Base-by-base conservation (phyloP, 2,888 invertebrate species). In the Punctoribates punctum region DNA sequence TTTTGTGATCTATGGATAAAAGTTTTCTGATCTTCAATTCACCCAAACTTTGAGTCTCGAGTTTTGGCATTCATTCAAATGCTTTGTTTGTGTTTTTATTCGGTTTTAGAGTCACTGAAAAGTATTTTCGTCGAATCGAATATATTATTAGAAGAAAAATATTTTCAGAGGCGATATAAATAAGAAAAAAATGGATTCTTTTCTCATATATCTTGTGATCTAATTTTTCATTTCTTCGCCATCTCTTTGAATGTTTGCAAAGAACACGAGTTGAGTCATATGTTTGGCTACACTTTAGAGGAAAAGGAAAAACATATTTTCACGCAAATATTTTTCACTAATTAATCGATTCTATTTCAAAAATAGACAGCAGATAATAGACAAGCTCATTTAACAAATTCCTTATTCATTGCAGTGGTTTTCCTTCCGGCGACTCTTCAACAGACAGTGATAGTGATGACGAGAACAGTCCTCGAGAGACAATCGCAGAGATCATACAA, bases 401-500 rank as follows among this genome's bases (percentile, higher is more conserved):
- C n/a, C n/a, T n/a, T n/a, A n/a, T n/a, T n/a, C n/a, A n/a, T 65
- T 34, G 34, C 38, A 65, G 65, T n/a, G 65, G 65, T 5, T 65
- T 38, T 15, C 38, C 65, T 65, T 65, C 65, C 5, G 65, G 34
- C 15, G 65, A 65, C 20, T 65, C 65, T n/a, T 65, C 65, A n/a
- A 70, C 62, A 17, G 67, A 75, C 46, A 46, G 46, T 23, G 38
- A 38, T 34, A 20, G n/a, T 23, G 72, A 70, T 15, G 72, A 70
- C n/a, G 51, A 72, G 38, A 38, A 27, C 60, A 60, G 25, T 60
- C 27, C 60, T 27, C 38, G 72, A 8, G 42, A 29, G 20, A 48
- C 75, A 38, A 46, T 75, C 51, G 70, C 75, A 15, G 73, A 75
- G 13, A 75, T 75, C 2, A 72, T 75, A 48, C 72, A 75, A 46